Evolutionary conservation across 2,888 invertebrate species (phyloP).

Genomic region (Monopis laevigella): DNA sequence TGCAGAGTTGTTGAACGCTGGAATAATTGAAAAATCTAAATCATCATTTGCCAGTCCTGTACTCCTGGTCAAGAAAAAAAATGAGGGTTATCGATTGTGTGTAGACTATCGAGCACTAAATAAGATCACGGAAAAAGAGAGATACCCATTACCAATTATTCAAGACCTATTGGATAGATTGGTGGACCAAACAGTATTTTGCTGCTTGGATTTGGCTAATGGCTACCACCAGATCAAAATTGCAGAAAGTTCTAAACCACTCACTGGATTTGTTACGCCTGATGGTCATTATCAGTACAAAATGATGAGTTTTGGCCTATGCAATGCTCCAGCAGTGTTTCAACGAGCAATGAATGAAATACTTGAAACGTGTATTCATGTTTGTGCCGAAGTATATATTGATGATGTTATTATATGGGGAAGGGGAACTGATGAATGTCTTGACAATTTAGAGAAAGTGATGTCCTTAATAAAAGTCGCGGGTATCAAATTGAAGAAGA

Average conservation of each 20-base stretch:
- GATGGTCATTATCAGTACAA: slow-evolving; percentile 17
- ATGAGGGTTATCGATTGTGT: too few species aligned
- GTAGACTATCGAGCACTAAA: too few species aligned
- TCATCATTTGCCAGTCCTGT: too few species aligned
- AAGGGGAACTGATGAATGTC: slow-evolving; percentile 9
- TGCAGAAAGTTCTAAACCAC: slow-evolving; percentile 1
- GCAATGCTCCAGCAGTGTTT: slow-evolving; percentile 15
- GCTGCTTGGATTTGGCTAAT: too few species aligned
- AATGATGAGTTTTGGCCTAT: slow-evolving; percentile 18
- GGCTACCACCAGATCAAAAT: slow-evolving; percentile 19
- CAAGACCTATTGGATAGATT: slow-evolving; percentile 16
- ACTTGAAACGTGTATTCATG: slow-evolving; percentile 12
- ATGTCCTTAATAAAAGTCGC: slow-evolving; percentile 9
- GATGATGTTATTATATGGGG: slow-evolving; percentile 18
- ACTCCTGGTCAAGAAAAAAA: too few species aligned
- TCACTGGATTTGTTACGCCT: slow-evolving; percentile 16
- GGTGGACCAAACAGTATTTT: too few species aligned
- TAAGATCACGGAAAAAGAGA: slow-evolving; percentile 17
- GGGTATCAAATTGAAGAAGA: slow-evolving; percentile 11
- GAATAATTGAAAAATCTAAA: slow-evolving; percentile 14
- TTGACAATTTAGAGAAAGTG: slow-evolving; percentile 12
- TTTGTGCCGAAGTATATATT: slow-evolving; percentile 18
- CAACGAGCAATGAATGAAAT: slow-evolving; percentile 17
- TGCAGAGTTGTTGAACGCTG: slow-evolving; percentile 10
- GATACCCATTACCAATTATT: slow-evolving; percentile 17